A percentile compares a stretch with the other conserved stretches of the same genome.
Conservation (phyloP, 2,113 vertebrate species). For the Ophthalmolycus amberensis region DNA sequence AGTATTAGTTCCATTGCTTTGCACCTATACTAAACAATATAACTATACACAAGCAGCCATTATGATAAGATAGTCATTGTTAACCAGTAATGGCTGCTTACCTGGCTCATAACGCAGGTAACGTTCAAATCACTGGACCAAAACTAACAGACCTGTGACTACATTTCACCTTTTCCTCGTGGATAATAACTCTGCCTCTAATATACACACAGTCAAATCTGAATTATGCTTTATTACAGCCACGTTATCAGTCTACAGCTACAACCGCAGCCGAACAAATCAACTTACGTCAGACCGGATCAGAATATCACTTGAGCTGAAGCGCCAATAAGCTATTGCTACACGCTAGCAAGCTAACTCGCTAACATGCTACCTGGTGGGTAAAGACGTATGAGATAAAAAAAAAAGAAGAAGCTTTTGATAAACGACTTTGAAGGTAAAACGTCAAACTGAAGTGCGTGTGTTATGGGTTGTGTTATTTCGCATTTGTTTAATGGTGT, state of each 20-base stretch:
- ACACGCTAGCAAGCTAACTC: constrained; percentile 34
- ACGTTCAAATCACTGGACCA: background rate
- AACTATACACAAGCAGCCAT: background rate
- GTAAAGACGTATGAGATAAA: background rate
- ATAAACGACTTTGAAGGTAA: accelerated
- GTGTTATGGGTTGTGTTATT: background rate
- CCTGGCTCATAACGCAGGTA: background rate
- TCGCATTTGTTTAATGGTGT: accelerated
- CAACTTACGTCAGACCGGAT: too few relatives aligned
- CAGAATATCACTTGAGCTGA: background rate
- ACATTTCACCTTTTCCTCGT: background rate
- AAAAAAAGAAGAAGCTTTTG: accelerated
- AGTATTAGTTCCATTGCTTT: background rate
- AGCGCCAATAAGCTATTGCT: constrained; percentile 22
- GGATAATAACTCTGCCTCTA: background rate
- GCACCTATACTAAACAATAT: background rate
- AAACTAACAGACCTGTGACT: background rate
- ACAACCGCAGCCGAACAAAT: background rate
- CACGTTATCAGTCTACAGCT: too few relatives aligned
- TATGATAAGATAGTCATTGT: too few relatives aligned
- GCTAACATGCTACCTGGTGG: constrained; percentile 20
- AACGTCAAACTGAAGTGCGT: accelerated
- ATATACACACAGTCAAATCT: background rate
- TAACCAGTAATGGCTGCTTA: background rate
- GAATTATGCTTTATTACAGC: background rate